Evolutionary conservation across 2,113 vertebrate species (phyloP).

Genomic region (Carassius carassius): DNA sequence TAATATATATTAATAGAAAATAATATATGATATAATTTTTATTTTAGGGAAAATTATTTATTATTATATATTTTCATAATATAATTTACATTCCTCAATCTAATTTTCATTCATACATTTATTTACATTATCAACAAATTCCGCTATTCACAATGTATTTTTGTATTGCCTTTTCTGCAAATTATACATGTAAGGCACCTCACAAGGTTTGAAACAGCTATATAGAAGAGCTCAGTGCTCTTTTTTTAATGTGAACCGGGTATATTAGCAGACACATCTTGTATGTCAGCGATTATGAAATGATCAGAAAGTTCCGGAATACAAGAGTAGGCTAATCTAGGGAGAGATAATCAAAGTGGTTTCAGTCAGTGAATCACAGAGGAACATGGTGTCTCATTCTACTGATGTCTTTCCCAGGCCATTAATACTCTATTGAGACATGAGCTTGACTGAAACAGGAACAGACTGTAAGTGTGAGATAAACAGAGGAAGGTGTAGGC

Average conservation of each 20-base stretch:
- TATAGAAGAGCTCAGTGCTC: neutral
- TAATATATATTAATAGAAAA: too few relatives aligned
- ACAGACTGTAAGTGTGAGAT: constrained; percentile 24
- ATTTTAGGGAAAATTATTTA: neutral
- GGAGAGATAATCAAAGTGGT: constrained; percentile 46
- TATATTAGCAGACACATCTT: constrained; percentile 25
- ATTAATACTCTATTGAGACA: constrained; percentile 15
- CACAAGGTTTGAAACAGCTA: neutral
- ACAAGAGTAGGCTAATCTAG: constrained; percentile 41
- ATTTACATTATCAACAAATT: neutral
- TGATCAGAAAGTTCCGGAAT: constrained; percentile 21
- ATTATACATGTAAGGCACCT: neutral
- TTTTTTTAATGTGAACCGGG: neutral
- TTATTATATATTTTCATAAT: neutral
- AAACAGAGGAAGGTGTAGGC: constrained; percentile 12
- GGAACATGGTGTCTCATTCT: constrained; percentile 39
- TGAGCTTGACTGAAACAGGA: constrained; percentile 30
- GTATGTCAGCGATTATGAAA: constrained; percentile 28
- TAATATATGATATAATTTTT: too few relatives aligned
- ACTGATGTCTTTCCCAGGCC: constrained; percentile 35
- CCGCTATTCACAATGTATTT: neutral
- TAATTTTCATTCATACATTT: neutral
- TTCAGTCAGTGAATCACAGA: constrained; percentile 17
- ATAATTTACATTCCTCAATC: neutral
- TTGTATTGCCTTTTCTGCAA: neutral